Evolutionary conservation across 2,113 vertebrate genomes (phyloP), one percentile per base, ranked within the genome.

Genomic region (Notarius quadriscutis): DNA sequence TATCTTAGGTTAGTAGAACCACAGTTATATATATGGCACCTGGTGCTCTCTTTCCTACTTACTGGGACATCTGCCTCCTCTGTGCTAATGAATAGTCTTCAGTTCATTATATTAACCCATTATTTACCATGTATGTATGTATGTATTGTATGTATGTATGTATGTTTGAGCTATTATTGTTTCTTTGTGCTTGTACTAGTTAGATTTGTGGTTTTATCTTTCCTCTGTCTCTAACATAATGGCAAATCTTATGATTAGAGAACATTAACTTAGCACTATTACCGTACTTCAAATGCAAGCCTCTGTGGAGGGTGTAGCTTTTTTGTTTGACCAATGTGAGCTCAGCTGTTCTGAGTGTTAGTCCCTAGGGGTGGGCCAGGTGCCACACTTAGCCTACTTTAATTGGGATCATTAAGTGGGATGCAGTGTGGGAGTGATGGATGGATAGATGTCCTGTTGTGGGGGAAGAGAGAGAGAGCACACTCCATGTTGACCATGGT

Each of bases 391-490:
- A 90, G 88, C 69, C n/a, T n/a, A 20, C 77, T 88, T 90, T 90
- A 87, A 91, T 93, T 91, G 89, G 88, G 89, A 91, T 91, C 82
- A 83, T 87, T 88, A 65, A 41, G 60, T 84, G 86, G 67, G n/a
- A 57, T 62, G 18, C 48, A 84, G 86, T 86, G 81, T 81, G 53
- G 75, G 81, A 84, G 63, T 93, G 93, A 94, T 92, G 84, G 91
- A 93, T 92, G 90, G 93, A 94, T 92, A 81, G 91, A 93, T 92
- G 90, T 62, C 57, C 91, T 92, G 50, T 81, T 55, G 84, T 84
- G 53, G 17, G 81, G 80, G 80, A 83, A 86, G 41, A 41, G 3
- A 41, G 63, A 77, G 30, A 89, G 78, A 84, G 34, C 63, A 57
- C 55, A 90, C 88, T 81, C 90, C 83, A 85, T 80, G 83, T 75